Base-by-base conservation (phyloP, 2,797 vertebrate genomes). In the Chrosomus eos region DNA sequence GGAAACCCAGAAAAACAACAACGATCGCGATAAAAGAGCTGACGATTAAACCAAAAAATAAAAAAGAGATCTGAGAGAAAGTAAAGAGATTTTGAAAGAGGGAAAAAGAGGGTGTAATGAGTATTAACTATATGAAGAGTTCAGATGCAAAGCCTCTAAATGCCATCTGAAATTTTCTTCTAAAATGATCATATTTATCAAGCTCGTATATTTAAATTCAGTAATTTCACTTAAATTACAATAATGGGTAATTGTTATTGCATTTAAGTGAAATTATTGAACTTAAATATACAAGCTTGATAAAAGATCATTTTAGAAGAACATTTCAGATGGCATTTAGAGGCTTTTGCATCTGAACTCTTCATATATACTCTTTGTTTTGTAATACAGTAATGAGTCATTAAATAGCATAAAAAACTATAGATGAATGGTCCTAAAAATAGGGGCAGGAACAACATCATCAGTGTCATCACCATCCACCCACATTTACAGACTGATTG, bases 1-100 rank as follows among this genome's bases (percentile, higher is more conserved):
- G 26, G n/a, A 51, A 70, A 85, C 78, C 77, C 77, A 51, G 45
- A 82, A 83, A 72, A 85, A 79, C 53, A 66, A 67, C 66, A 86
- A 51, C 74, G 43, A 43, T 21, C 21, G n/a, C 21, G 45, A 84
- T 31, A 80, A 76, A 51, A 79, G 26, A 71, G 64, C 66, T 4
- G 23, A 79, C 19, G 26, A 26, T 23, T 62, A 51, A 18, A 51
- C 21, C 53, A 77, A 55, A 73, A 79, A 11, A 26, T 67, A 71
- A 60, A 68, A 36, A 31, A 19, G n/a, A 75, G 23, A 51, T 62
- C 0, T 31, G 75, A 83, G 36, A 64, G 21, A 43, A 67, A 83
- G 31, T 5, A 19, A 58, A 43, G 67, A 55, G 45, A 38, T 43
- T 53, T 31, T 60, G 14, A 33, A 58, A 60, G 71, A 78, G 60